Conservation (phyloP, 2,888 invertebrate genomes). For the Aspidiotus destructor region DNA sequence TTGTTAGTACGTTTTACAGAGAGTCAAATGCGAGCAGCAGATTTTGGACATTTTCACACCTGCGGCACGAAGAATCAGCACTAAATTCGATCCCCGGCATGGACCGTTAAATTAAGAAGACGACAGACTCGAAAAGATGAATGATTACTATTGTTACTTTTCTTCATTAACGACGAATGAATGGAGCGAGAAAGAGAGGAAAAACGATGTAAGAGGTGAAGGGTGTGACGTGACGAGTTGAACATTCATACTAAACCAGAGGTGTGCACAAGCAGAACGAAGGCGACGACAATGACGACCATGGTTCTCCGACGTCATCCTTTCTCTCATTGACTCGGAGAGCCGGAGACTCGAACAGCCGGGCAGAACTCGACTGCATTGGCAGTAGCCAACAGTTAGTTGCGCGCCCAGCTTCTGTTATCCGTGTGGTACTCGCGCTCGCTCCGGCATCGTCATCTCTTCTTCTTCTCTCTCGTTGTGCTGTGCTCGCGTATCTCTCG, state of each 20-base stretch:
- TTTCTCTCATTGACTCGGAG: conserved; percentile 9
- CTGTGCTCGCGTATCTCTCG: neutral
- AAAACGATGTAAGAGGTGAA: conserved; percentile 17
- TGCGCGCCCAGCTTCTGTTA: conserved; percentile 15
- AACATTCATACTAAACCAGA: conserved; percentile 5
- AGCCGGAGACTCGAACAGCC: neutral
- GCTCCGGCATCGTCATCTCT: neutral
- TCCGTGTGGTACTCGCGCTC: neutral
- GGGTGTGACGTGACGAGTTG: conserved; percentile 17
- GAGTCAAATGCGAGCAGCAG: too few species aligned
- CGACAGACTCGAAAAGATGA: neutral
- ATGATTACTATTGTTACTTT: conserved; percentile 18
- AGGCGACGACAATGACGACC: conserved; percentile 3
- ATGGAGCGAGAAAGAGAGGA: neutral
- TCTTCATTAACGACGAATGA: conserved; percentile 18
- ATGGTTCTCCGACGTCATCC: conserved; percentile 7
- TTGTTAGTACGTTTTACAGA: too few species aligned
- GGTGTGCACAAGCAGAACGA: neutral
- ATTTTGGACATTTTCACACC: neutral
- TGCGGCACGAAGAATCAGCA: neutral
- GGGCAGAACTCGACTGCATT: neutral
- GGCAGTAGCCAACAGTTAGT: neutral
- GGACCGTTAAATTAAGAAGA: neutral
- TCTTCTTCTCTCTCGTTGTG: neutral
- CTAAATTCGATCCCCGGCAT: conserved; percentile 2